phyloP scores from a whole-genome alignment of 2,888 invertebrate genomes.

The Drosophila setosimentum region DNA sequence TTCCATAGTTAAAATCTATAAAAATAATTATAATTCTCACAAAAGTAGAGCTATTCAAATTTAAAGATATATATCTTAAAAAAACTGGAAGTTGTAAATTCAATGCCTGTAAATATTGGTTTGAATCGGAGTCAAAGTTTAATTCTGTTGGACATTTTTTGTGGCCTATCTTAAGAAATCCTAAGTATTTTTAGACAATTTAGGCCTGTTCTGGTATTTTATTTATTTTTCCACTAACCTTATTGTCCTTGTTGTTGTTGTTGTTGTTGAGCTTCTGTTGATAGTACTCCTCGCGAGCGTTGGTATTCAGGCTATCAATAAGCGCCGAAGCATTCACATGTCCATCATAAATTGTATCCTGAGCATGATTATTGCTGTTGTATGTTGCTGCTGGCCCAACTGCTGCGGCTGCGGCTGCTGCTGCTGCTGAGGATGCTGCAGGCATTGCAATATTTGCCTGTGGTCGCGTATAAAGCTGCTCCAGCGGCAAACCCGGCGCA shows the following conservation, averaged over 20 bases:
- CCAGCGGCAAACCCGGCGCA: constrained; percentile 65
- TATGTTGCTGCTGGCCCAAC: constrained; percentile 29
- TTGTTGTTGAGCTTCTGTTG: constrained; percentile 77
- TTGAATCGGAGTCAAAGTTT: neutral
- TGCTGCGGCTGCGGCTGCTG: constrained; percentile 40
- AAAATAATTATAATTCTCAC: neutral
- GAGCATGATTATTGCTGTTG: constrained; percentile 41
- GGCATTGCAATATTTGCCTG: constrained; percentile 70
- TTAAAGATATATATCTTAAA: neutral
- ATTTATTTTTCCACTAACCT: constrained; percentile 61
- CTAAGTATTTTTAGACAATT: neutral
- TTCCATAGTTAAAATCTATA: neutral
- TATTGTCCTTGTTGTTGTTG: constrained; percentile 75
- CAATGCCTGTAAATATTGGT: neutral
- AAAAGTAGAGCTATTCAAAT: neutral
- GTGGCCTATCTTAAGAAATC: too few relatives aligned
- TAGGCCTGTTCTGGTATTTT: neutral
- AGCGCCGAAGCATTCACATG: constrained; percentile 85
- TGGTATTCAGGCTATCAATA: constrained; percentile 84
- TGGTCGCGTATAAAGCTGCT: constrained; percentile 73
- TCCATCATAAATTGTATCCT: constrained; percentile 82
- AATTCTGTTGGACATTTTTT: neutral
- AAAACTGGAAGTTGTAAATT: neutral
- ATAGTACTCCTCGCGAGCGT: constrained; percentile 85
- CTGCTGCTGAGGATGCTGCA: constrained; percentile 35